Evolutionary conservation across 2,888 invertebrate genomes (phyloP).

Genomic region (Cheilosia variabilis): DNA sequence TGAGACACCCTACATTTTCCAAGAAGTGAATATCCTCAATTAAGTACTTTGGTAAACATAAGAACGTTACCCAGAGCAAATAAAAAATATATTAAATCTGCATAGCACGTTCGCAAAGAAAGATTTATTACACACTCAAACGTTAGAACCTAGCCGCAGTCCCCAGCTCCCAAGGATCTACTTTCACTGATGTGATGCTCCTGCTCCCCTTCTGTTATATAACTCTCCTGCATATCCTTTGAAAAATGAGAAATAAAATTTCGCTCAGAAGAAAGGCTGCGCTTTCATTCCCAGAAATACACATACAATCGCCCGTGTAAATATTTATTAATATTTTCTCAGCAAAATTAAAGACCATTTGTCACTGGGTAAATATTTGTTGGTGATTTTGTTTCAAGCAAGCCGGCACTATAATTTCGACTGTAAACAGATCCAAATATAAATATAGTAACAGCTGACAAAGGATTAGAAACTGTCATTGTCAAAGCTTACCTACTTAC

Average conservation of each 20-base stretch:
- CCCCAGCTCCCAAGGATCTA: constrained; percentile 2
- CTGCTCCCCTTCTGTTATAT: constrained; percentile 28
- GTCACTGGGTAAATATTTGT: constrained; percentile 42
- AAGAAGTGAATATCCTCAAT: constrained; percentile 33
- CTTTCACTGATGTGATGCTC: constrained; percentile 24
- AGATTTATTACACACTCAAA: constrained; percentile 71
- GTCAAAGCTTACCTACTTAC: too few relatives aligned
- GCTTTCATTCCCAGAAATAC: background rate
- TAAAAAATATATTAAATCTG: constrained; percentile 73
- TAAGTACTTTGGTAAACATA: constrained; percentile 61
- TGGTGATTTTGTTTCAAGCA: background rate
- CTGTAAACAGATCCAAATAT: background rate
- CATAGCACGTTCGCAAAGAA: constrained; percentile 67
- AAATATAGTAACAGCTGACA: background rate
- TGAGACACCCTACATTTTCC: constrained; percentile 10
- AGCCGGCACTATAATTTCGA: background rate
- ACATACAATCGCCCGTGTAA: constrained; percentile 51
- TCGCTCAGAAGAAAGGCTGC: background rate
- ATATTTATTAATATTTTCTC: constrained; percentile 63
- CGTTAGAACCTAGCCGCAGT: constrained; percentile 41
- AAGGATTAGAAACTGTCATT: too few relatives aligned
- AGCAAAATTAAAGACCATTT: constrained; percentile 39
- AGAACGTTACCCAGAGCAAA: constrained; percentile 51
- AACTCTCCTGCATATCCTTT: constrained; percentile 37
- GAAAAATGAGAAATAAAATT: constrained; percentile 40